phyloP scores from a whole-genome alignment of 2,888 invertebrate genomes.

The Aphrophora alni region DNA sequence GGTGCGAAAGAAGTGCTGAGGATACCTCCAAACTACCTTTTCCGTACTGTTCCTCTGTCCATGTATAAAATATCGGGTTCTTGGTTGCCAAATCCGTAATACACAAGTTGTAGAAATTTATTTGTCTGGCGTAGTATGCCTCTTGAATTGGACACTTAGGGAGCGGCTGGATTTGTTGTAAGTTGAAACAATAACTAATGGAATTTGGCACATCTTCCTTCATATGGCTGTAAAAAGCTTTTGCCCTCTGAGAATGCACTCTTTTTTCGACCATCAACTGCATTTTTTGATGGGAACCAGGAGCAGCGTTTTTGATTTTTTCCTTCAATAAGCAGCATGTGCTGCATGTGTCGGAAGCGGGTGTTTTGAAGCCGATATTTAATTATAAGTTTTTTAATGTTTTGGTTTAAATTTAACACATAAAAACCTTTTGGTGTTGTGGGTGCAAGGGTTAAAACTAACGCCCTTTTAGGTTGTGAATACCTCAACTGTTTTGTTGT shows the following conservation, averaged over 20 bases:
- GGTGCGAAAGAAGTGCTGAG: not conserved
- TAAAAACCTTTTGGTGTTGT: no score
- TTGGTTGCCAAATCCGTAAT: not conserved
- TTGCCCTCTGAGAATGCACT: not conserved
- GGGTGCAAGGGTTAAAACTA: no score
- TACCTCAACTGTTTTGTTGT: no score
- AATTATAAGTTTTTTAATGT: not conserved
- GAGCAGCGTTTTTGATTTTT: not conserved
- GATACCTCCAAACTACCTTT: not conserved
- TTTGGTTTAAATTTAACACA: no score
- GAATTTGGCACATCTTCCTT: not conserved
- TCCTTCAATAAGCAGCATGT: not conserved
- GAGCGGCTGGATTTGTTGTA: not conserved
- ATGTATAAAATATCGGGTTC: not conserved
- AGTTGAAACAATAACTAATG: not conserved
- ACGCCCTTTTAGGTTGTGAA: no score
- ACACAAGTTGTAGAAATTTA: not conserved
- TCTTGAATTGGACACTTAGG: not conserved
- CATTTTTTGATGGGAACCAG: not conserved
- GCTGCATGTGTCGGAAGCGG: not conserved
- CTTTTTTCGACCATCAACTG: not conserved
- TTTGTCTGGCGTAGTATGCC: not conserved
- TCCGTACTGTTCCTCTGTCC: not conserved
- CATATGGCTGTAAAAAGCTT: not conserved
- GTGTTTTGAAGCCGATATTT: not conserved